A percentile compares a stretch with the other conserved stretches of the same genome.
phyloP scores from a whole-genome alignment of 1,140 invertebrate species.

The Steinernema feltiae region DNA sequence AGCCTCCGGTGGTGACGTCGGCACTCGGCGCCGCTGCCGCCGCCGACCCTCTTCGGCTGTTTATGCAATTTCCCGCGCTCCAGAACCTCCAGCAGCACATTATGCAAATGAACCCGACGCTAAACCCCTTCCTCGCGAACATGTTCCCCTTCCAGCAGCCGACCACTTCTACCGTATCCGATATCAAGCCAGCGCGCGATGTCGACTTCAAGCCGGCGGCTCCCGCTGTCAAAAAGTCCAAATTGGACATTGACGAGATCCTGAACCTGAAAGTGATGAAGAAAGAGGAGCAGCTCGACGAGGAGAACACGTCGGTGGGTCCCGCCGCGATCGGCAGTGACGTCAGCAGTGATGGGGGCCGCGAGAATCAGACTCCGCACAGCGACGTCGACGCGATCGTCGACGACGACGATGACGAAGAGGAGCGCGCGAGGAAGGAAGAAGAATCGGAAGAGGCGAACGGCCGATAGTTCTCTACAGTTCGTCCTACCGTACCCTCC shows the following conservation, averaged over 20 bases:
- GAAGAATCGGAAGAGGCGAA: neutral
- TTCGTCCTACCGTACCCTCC: neutral
- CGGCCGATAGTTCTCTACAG: neutral
- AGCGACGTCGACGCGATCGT: neutral
- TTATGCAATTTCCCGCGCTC: conserved; percentile 4
- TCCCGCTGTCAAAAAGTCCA: conserved; percentile 27
- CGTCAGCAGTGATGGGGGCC: conserved; percentile 9
- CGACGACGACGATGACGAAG: neutral
- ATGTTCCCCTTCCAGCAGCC: conserved; percentile 11
- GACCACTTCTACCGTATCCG: conserved; percentile 18
- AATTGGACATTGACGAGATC: conserved; percentile 37
- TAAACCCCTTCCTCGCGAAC: conserved; percentile 11
- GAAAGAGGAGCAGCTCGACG: conserved; percentile 14
- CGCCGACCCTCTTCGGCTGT: neutral
- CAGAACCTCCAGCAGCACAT: conserved; percentile 16
- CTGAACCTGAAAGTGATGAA: conserved; percentile 17
- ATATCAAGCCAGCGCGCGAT: neutral
- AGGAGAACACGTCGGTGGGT: conserved; percentile 6
- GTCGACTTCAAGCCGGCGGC: conserved; percentile 8
- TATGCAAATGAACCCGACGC: conserved; percentile 4
- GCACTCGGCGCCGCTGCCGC: too few species aligned
- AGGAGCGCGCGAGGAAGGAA: neutral
- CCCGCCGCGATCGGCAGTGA: conserved; percentile 19
- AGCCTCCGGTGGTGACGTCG: too few species aligned
- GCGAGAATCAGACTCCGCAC: conserved; percentile 18